phyloP scores from a whole-genome alignment of 2,888 invertebrate species.

The Phytoseiulus persimilis region DNA sequence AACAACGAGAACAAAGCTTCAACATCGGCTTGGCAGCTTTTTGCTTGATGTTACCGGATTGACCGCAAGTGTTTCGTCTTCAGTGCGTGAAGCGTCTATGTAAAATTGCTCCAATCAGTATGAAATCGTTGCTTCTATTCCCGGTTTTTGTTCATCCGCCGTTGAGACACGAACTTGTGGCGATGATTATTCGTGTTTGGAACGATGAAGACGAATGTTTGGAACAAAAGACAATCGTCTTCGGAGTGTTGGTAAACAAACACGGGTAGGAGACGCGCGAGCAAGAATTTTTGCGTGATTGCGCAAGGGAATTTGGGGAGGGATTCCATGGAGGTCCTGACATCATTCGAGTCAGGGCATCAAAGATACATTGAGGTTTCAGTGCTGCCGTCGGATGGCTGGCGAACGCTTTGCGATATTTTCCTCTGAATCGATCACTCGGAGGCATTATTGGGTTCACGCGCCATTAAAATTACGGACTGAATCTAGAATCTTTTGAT shows the following conservation, averaged over 20 bases:
- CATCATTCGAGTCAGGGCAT: not conserved
- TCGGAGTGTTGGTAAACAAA: not conserved
- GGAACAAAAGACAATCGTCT: not conserved
- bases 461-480: too few relatives aligned
- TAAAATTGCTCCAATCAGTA: not conserved
- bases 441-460: too few relatives aligned
- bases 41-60: not conserved
- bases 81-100: not conserved
- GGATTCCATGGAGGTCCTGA: not conserved
- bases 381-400: too few relatives aligned
- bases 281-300: not conserved
- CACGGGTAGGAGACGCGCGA: not conserved
- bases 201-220: not conserved
- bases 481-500: too few relatives aligned
- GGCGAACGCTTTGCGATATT: too few relatives aligned
- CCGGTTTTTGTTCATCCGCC: not conserved
- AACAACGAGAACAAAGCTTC: not conserved
- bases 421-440: too few relatives aligned
- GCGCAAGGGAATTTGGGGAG: not conserved
- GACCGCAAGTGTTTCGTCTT: not conserved
- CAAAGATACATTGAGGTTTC: too few relatives aligned
- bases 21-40: not conserved
- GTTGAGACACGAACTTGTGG: not conserved
- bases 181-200: not conserved
- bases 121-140: not conserved